Percentiles rank a stretch among this genome's conserved stretches.
phyloP scores from a whole-genome alignment of 2,113 vertebrate genomes.

The Spermophilus dauricus region DNA sequence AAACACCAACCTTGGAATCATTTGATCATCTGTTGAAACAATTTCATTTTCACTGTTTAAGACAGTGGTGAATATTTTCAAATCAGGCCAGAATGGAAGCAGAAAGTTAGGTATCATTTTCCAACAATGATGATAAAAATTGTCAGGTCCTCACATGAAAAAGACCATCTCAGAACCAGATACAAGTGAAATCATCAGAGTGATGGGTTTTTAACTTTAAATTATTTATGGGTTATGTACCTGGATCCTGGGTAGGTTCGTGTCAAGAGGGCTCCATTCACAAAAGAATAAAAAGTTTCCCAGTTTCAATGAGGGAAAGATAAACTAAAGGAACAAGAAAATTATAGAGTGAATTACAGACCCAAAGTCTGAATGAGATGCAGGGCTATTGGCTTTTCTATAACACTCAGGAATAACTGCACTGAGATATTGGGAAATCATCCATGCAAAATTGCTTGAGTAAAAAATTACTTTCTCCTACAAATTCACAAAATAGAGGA shows the following conservation, averaged over 20 bases:
- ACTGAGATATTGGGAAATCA: slow-evolving; percentile 58
- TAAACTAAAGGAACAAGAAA: slow-evolving; percentile 11
- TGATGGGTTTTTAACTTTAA: slow-evolving; percentile 14
- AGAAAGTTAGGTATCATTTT: neutral
- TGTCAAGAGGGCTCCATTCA: slow-evolving; percentile 46
- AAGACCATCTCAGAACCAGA: neutral
- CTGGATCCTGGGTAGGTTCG: neutral
- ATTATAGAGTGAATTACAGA: neutral
- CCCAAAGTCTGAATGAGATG: neutral
- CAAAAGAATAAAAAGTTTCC: slow-evolving; percentile 64
- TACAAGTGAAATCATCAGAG: slow-evolving; percentile 30
- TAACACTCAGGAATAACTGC: slow-evolving; percentile 8
- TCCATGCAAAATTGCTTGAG: slow-evolving; percentile 57
- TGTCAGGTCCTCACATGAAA: slow-evolving; percentile 42
- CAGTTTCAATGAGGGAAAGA: slow-evolving; percentile 53
- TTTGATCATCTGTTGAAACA: slow-evolving; percentile 35
- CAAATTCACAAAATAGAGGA: slow-evolving; percentile 59
- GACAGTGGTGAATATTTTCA: neutral
- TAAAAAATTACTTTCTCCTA: slow-evolving; percentile 66
- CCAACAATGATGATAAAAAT: neutral
- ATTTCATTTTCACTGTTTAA: neutral
- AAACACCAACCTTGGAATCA: neutral
- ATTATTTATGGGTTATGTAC: slow-evolving; percentile 38
- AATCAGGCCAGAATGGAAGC: neutral
- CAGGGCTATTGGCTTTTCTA: slow-evolving; percentile 2